These are phyloP conservation scores for Hyla sarda DNA, from an alignment of 2,113 vertebrate species.

Conservation along the genomic window DNA sequence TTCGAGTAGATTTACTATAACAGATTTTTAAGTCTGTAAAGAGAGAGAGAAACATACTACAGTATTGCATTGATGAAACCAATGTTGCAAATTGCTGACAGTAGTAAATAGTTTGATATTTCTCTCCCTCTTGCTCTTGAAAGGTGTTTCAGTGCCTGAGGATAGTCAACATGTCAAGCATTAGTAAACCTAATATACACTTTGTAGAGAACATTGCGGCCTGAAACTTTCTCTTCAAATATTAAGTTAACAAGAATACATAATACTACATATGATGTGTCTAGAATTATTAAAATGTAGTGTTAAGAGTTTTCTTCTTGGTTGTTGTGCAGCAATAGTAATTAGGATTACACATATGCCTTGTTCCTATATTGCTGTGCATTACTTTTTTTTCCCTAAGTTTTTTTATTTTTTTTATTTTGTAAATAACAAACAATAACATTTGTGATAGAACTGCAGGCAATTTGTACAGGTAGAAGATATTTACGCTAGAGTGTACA, in stretches of 20 bases:
- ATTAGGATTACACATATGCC: not conserved
- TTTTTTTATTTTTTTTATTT: no score
- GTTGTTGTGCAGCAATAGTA: not conserved
- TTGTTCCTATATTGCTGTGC: not conserved
- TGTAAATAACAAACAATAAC: no score
- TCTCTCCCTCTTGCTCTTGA: not conserved
- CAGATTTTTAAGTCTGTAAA: not conserved
- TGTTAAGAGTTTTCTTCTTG: not conserved
- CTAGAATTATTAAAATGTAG: not conserved
- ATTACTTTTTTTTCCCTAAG: no score
- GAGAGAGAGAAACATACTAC: not conserved
- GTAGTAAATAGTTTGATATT: not conserved
- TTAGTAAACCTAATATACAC: not conserved
- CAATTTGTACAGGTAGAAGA: no score
- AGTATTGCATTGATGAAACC: not conserved
- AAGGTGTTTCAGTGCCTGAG: not conserved
- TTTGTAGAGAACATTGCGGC: not conserved
- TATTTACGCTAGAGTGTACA: no score
- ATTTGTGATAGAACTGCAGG: no score
- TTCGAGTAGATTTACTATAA: not conserved
- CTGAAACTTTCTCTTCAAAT: not conserved
- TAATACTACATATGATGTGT: not conserved
- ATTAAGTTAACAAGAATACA: no score
- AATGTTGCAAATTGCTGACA: not conserved
- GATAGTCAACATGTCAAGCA: slow-evolving; percentile 7